A percentile compares a stretch with the other conserved stretches of the same genome.
These are phyloP conservation scores for Ephialtes manifestator DNA, from an alignment of 2,888 invertebrate species.

Conservation along the genomic window DNA sequence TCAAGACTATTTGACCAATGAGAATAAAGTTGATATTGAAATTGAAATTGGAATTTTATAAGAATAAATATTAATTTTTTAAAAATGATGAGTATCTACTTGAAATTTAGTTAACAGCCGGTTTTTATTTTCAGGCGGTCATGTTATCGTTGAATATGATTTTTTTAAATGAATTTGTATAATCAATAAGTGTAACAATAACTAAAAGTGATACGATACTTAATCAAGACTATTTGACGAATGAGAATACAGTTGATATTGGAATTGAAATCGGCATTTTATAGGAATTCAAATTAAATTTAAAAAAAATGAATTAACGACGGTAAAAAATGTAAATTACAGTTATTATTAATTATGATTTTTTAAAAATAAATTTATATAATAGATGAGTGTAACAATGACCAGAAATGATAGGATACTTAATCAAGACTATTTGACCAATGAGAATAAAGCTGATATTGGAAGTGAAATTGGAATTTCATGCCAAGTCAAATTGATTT, in stretches of 20 bases:
- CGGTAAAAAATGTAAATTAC: too few relatives aligned
- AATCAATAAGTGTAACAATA: not conserved
- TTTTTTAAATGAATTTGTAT: not conserved
- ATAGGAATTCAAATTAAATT: conserved; percentile 10
- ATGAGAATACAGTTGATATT: not conserved
- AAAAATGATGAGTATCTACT: too few relatives aligned
- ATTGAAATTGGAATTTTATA: conserved; percentile 20
- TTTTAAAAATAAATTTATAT: not conserved
- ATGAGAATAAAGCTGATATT: not conserved
- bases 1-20: not conserved
- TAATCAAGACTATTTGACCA: not conserved
- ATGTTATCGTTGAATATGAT: conserved; percentile 8
- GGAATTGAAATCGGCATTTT: conserved; percentile 14
- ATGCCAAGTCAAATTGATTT: conserved; percentile 8
- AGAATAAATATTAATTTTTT: conserved; percentile 5
- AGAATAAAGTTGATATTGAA: too few relatives aligned
- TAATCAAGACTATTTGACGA: not conserved
- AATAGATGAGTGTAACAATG: not conserved
- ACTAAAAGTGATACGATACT: not conserved
- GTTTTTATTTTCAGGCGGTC: conserved; percentile 54
- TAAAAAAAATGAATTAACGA: too few relatives aligned
- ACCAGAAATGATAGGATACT: not conserved
- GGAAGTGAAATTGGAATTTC: conserved; percentile 12
- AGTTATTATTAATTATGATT: too few relatives aligned
- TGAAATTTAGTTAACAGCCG: conserved; percentile 61